These are phyloP conservation scores for Cryptus viduatorius DNA, from an alignment of 2,888 invertebrate species.

Conservation along the genomic window DNA sequence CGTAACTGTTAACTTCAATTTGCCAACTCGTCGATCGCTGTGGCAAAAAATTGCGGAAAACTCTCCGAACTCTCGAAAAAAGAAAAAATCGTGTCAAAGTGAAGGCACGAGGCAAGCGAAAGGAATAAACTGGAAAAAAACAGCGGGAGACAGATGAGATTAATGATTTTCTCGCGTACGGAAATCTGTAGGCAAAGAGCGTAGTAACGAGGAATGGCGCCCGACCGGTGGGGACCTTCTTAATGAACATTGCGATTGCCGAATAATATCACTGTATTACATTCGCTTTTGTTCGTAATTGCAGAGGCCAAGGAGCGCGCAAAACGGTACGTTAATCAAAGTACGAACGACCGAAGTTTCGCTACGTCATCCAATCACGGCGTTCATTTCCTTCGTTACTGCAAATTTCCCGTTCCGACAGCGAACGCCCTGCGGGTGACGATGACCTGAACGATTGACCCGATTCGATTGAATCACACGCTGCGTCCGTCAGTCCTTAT, in stretches of 20 bases:
- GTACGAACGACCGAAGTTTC: conserved; percentile 19
- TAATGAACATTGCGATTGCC: conserved; percentile 33
- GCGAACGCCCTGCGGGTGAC: conserved; percentile 12
- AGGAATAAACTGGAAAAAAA: background rate
- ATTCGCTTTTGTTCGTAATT: background rate
- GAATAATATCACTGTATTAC: background rate
- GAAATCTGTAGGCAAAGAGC: conserved; percentile 16
- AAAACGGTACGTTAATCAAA: background rate
- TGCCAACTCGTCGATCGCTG: background rate
- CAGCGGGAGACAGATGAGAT: conserved; percentile 1
- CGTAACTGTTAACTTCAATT: background rate
- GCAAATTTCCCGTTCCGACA: conserved; percentile 61
- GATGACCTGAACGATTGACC: conserved; percentile 52
- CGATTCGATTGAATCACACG: conserved; percentile 57
- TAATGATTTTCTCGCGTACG: conserved; percentile 42
- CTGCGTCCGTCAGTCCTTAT: conserved; percentile 30
- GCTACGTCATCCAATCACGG: conserved; percentile 46
- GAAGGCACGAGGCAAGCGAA: conserved; percentile 1
- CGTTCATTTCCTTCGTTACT: conserved; percentile 63
- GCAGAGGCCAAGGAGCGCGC: conserved; percentile 21
- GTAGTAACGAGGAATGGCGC: conserved; percentile 36
- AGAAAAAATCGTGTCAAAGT: background rate
- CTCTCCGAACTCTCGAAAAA: no score
- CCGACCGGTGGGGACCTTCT: conserved; percentile 41
- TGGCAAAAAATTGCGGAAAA: background rate